phyloP scores from a whole-genome alignment of 2,797 vertebrate species.

The Champsocephalus esox region DNA sequence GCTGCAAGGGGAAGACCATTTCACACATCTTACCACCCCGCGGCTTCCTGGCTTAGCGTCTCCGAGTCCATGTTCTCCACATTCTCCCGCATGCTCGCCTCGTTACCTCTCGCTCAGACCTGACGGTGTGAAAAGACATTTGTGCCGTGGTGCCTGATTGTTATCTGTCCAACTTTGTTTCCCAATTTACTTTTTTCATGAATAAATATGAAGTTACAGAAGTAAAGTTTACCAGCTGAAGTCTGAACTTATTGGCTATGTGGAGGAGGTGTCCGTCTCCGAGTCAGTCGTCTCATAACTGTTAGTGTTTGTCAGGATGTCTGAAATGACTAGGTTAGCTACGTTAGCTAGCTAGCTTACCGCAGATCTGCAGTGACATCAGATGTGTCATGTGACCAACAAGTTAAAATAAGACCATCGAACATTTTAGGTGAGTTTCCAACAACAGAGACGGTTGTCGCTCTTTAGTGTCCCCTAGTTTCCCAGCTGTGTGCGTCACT shows the following conservation, averaged over 20 bases:
- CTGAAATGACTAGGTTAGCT: too few relatives aligned
- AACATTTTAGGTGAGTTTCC: too few relatives aligned
- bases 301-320: too few relatives aligned
- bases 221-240: conserved; percentile 20
- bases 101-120: conserved; percentile 79
- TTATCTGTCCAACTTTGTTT: conserved; percentile 68
- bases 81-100: conserved; percentile 70
- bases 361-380: too few relatives aligned
- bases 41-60: conserved; percentile 70
- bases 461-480: too few relatives aligned
- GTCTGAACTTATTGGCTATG: conserved; percentile 41
- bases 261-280: background rate
- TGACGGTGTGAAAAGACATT: conserved; percentile 71
- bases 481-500: too few relatives aligned
- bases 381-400: too few relatives aligned
- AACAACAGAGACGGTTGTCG: too few relatives aligned
- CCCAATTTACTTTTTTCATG: conserved; percentile 57
- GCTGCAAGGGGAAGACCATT: conserved; percentile 70
- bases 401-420: too few relatives aligned
- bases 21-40: conserved; percentile 77
- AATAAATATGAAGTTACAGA: conserved; percentile 30
- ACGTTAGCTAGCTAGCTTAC: too few relatives aligned
- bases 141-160: conserved; percentile 46
- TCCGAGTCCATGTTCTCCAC: conserved; percentile 64
- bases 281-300: too few relatives aligned